Evolutionary conservation across 2,888 invertebrate species (phyloP).

Genomic region (Baccha elongata): DNA sequence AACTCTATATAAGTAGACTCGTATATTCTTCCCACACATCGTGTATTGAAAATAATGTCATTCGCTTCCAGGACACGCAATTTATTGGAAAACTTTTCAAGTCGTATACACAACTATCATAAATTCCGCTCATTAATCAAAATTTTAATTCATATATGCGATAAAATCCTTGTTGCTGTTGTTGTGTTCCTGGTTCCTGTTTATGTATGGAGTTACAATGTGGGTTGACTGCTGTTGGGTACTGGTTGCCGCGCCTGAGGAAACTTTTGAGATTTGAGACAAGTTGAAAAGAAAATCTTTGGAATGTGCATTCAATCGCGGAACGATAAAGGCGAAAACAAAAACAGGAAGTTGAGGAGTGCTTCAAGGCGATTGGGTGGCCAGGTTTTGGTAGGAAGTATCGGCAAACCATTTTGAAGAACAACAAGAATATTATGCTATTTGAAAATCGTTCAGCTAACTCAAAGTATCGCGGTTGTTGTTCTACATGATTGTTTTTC

Average conservation of each 20-base stretch:
- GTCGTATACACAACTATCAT: slow-evolving; percentile 68
- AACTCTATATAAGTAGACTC: slow-evolving; percentile 14
- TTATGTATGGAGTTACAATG: slow-evolving; percentile 36
- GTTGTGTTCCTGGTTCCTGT: slow-evolving; percentile 34
- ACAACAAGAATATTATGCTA: slow-evolving; percentile 47
- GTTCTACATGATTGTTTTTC: slow-evolving; percentile 69
- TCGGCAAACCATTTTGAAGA: slow-evolving; percentile 37
- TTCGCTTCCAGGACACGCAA: slow-evolving; percentile 67
- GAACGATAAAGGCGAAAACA: slow-evolving; percentile 71
- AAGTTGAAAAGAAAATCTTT: slow-evolving; percentile 71
- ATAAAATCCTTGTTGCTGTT: slow-evolving; percentile 53
- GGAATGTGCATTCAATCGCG: slow-evolving; percentile 73
- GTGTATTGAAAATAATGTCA: slow-evolving; percentile 60
- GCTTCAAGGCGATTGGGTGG: slow-evolving; percentile 55
- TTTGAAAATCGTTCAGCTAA: slow-evolving; percentile 69
- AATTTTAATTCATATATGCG: slow-evolving; percentile 73
- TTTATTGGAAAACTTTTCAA: slow-evolving; percentile 70
- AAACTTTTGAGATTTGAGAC: slow-evolving; percentile 71
- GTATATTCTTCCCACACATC: slow-evolving; percentile 19
- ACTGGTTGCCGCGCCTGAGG: slow-evolving; percentile 51
- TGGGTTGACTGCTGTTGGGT: slow-evolving; percentile 3
- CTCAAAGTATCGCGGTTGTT: slow-evolving; percentile 70
- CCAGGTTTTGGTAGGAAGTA: slow-evolving; percentile 27
- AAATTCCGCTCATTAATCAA: slow-evolving; percentile 73
- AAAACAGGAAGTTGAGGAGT: slow-evolving; percentile 71